Base-by-base conservation (phyloP, 2,797 vertebrate species). In the Cheracebus regulus region DNA sequence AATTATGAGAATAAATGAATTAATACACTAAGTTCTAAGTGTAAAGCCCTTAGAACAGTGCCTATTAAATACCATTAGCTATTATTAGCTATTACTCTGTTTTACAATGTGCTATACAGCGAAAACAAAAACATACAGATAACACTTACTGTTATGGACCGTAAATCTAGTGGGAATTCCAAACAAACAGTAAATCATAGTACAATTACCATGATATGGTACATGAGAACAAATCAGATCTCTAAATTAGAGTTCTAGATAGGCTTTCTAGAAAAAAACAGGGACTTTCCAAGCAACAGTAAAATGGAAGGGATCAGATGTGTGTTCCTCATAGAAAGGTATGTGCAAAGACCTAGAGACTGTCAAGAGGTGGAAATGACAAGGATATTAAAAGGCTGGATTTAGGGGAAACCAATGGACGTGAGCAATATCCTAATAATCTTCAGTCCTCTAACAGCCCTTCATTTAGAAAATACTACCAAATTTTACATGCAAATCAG, bases 401-500 rank as follows among this genome's bases (percentile, higher is more conserved):
- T 64, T 83, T 55, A 83, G 46, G 70, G 50, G 48, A 83, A 93
- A 67, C 76, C 39, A 88, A 33, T 73, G n/a, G 76, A 64, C 76
- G 48, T 41, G 26, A 90, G 24, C 55, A 90, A 64, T 61, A 95
- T 52, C 5, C 52, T 70, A 78, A 36, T 46, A 78, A 39, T 41
- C 39, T 73, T 81, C 64, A 93, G 36, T 86, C 46, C 6, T 67
- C 26, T 78, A 78, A 95, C 12, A 95, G 88, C 12, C 13, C 52
- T 93, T 88, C 36, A 83, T 79, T 83, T 17, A 88, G 82, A 39
- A 64, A 13, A 90, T 20, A 48, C 14, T 48, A 83, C n/a, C 73
- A 93, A 90, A 95, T 67, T 48, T 90, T 52, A 26, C n/a, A 92
- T 46, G 72, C 57, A 85, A 91, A 88, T 78, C 24, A 92, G 72